A percentile compares a stretch with the other conserved stretches of the same genome.
These are phyloP conservation scores for Hippocampus zosterae DNA, from an alignment of 2,113 vertebrate species.

Conservation along the genomic window DNA sequence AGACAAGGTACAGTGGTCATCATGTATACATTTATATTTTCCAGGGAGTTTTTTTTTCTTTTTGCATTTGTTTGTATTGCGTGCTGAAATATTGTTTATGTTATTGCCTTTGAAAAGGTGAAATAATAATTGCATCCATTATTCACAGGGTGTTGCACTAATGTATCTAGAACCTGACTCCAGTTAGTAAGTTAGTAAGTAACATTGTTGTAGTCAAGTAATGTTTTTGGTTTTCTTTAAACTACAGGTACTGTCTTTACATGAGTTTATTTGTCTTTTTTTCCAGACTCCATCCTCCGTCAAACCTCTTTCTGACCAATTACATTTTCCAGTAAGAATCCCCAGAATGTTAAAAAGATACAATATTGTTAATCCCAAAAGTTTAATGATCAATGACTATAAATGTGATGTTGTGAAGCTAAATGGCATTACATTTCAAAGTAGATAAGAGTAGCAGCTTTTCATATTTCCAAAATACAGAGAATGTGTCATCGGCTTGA, in stretches of 20 bases:
- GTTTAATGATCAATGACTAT: background rate
- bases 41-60: background rate
- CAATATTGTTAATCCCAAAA: background rate
- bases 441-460: background rate
- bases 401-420: background rate
- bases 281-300: background rate
- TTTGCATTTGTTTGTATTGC: background rate
- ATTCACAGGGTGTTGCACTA: background rate
- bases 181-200: too few relatives aligned
- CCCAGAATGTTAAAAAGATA: background rate
- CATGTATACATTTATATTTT: background rate
- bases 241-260: background rate
- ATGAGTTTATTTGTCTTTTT: background rate
- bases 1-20: background rate
- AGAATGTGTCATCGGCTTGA: constrained; percentile 70
- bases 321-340: background rate
- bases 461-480: constrained; percentile 14
- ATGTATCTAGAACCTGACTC: too few relatives aligned
- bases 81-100: background rate
- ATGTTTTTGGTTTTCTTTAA: background rate
- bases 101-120: background rate
- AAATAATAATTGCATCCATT: background rate
- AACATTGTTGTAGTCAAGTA: background rate
- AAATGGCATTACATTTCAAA: background rate
- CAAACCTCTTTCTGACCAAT: background rate